These are phyloP conservation scores for Amazona vittata DNA, from an alignment of 2,113 vertebrate species.

Conservation along the genomic window DNA sequence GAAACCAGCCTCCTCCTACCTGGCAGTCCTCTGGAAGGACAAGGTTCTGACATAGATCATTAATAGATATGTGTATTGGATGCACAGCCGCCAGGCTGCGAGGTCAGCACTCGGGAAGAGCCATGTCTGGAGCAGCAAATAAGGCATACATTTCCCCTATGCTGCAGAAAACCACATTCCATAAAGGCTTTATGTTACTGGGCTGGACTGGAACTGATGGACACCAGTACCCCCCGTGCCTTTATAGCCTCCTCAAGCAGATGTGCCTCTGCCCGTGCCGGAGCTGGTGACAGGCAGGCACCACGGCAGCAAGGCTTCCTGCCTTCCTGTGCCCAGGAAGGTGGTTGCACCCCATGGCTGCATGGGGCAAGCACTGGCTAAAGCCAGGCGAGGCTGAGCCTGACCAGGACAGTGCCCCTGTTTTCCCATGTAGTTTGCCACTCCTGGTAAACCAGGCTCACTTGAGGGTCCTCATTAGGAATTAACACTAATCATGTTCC, in stretches of 20 bases:
- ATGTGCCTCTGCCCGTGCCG: accelerated
- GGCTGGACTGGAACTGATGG: background rate
- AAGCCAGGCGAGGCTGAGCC: background rate
- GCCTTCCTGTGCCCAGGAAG: background rate
- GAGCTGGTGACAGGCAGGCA: background rate
- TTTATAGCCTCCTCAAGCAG: background rate
- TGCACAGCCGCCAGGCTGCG: accelerated
- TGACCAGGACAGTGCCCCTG: background rate
- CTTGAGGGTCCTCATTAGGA: background rate
- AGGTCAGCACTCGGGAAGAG: accelerated
- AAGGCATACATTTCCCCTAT: background rate
- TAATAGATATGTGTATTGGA: accelerated
- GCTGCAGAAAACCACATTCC: background rate
- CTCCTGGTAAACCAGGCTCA: background rate
- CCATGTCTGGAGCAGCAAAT: accelerated
- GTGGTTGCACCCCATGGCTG: background rate
- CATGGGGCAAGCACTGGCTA: background rate
- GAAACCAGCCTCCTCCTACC: background rate
- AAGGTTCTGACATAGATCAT: accelerated
- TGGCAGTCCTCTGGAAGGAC: background rate
- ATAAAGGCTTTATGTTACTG: background rate
- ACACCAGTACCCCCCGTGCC: accelerated
- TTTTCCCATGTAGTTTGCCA: background rate
- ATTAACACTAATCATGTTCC: slow-evolving; percentile 18
- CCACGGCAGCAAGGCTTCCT: background rate